Evolutionary conservation across 2,113 vertebrate genomes (phyloP), one percentile per base, ranked within the genome.

Genomic region (Pleuronectes platessa): DNA sequence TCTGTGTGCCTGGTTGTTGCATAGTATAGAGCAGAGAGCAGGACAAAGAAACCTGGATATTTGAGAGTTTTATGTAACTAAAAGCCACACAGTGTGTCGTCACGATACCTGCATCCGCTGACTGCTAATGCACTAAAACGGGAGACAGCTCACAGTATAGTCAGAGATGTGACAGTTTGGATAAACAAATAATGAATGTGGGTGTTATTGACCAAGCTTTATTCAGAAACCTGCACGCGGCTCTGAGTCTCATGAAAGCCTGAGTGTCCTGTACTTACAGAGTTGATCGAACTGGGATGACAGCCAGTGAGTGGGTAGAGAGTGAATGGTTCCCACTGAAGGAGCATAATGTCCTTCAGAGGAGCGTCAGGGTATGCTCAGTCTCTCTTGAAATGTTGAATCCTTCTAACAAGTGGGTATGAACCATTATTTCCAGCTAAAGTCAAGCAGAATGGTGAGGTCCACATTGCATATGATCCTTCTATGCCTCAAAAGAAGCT

Each of bases 1-100:
- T 76, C 78, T 59, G 73, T 78, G 82, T 72, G 83, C 86, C 83
- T 87, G 88, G 89, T 88, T 92, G 88, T 92, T 93, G 85, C 86
- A 87, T 78, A 84, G 89, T 83, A 54, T 88, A 77, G 76, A 85
- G 86, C 86, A 79, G 82, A 81, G 84, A 87, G 83, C 73, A 61
- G 83, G 69, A 85, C 85, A 93, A 88, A 91, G 86, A 83, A 90
- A 88, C 83, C 79, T 82, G 76, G 76, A 63, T 79, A 65, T 89
- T 85, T 74, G 53, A 89, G 70, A 78, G 78, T 66, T 88, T 91
- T 91, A 92, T 82, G 74, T 91, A 92, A 92, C 84, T 62, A 75
- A 81, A 74, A 68, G 75, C 81, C 54, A 66, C 76, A 66, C 83
- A 9, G 55, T 74, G 71, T 76, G 72, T 54, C 66, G 61, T 64